A percentile compares a stretch with the other conserved stretches of the same genome.
phyloP scores from a whole-genome alignment of 1,140 invertebrate genomes.

The Drosophila oshimai region DNA sequence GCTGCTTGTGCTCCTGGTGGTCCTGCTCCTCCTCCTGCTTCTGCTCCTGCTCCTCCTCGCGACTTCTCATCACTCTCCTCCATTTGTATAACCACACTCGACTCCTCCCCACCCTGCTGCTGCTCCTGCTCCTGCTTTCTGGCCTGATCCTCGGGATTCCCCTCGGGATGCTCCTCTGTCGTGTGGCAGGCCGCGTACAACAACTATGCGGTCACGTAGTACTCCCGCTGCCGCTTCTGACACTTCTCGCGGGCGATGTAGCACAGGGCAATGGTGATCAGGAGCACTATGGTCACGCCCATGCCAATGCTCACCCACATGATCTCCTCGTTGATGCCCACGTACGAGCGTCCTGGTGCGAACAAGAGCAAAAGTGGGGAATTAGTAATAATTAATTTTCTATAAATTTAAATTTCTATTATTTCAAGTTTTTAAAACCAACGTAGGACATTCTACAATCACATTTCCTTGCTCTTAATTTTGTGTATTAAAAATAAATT shows the following conservation, averaged over 20 bases:
- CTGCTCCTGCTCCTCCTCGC: neutral
- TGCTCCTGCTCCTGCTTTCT: neutral
- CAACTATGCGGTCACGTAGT: conserved; percentile 87
- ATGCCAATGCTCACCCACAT: conserved; percentile 93
- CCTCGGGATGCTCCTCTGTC: neutral
- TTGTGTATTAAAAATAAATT: too few relatives aligned
- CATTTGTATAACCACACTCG: neutral
- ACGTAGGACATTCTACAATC: too few relatives aligned
- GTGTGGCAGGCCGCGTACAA: conserved; percentile 60
- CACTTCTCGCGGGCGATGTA: conserved; percentile 91
- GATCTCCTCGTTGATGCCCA: conserved; percentile 92
- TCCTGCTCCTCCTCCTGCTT: neutral
- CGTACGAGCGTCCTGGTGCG: conserved; percentile 88
- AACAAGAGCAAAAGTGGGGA: neutral
- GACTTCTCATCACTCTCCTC: neutral
- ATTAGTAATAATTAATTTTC: neutral
- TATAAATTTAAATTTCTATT: too few relatives aligned
- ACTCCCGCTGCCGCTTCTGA: conserved; percentile 87
- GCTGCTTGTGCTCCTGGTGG: conserved; percentile 1
- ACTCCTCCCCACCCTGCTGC: conserved; percentile 1
- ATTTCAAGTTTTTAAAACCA: too few relatives aligned
- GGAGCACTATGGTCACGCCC: conserved; percentile 90
- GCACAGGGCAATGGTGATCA: conserved; percentile 91
- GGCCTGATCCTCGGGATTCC: neutral
- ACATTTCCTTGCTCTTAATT: too few relatives aligned